Conservation (phyloP, 2,797 vertebrate genomes). For the Anisognathus igniventris region DNA sequence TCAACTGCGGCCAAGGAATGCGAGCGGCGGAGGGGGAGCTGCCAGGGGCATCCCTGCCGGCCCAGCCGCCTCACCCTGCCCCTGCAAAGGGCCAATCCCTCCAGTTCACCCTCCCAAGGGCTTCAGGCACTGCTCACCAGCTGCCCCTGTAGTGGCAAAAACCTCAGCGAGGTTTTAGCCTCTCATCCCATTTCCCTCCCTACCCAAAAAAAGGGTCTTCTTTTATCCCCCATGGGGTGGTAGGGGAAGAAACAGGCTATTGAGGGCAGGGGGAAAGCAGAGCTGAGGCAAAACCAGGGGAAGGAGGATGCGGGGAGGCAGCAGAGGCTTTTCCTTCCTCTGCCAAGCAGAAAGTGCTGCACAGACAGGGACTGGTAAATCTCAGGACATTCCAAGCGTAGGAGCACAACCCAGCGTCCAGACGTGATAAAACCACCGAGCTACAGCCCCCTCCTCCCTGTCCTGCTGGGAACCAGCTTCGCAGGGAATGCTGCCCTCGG, state of each 20-base stretch:
- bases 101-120: not conserved
- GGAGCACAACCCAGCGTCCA: constrained; percentile 58
- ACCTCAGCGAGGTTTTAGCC: not conserved
- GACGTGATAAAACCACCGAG: not conserved
- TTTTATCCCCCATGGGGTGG: fast-evolving
- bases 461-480: not conserved
- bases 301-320: not conserved
- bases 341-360: not conserved
- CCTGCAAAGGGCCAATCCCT: not conserved
- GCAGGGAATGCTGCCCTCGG: not conserved
- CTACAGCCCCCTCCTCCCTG: not conserved
- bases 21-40: not conserved
- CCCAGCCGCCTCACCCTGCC: not conserved
- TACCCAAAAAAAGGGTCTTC: fast-evolving
- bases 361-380: not conserved
- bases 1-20: constrained; percentile 60
- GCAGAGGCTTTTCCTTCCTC: not conserved
- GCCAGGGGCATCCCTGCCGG: not conserved
- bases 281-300: not conserved
- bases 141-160: not conserved
- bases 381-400: not conserved
- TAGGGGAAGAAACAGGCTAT: not conserved
- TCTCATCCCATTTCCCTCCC: not conserved
- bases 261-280: not conserved
- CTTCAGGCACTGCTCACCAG: not conserved